Evolutionary conservation across 1,140 invertebrate genomes (phyloP), one percentile per base, ranked within the genome.

Genomic region (Rhynchophorus ferrugineus): DNA sequence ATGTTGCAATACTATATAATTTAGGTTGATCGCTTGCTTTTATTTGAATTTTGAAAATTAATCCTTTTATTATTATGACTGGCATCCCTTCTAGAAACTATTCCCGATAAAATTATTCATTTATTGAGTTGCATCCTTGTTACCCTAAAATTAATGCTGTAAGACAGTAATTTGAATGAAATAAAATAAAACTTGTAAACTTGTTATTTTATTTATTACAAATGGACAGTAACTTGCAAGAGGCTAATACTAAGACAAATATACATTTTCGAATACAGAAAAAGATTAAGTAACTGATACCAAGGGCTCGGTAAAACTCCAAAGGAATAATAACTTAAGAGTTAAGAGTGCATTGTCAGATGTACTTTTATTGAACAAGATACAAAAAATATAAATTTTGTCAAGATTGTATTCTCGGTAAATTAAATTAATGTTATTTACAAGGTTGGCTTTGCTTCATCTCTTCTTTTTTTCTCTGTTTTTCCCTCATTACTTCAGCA

Each of bases 401-500:
- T n/a, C n/a, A n/a, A n/a, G n/a, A n/a, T n/a, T n/a, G n/a, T n/a
- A n/a, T n/a, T n/a, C n/a, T n/a, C n/a, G n/a, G n/a, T n/a, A 38
- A 38, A 6, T 14, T 19, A 13, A 13, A 13, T 2, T 49, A 51
- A 37, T 55, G 20, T 46, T 49, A 56, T 52, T 56, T 56, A 35
- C 48, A 48, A 36, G 44, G 5, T 19, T 53, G 37, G 3, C 18
- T 16, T 49, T 44, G 53, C 43, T 61, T 61, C 18, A 44, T 21
- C 61, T 77, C 76, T 57, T 80, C 78, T 62, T 81, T 80, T 67
- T 76, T 81, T 61, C 75, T 72, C 72, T 89, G 86, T 71, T 90
- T 90, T 64, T 87, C 81, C 64, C 86, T 71, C 84, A 89, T 87
- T 58, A 83, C 58, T 64, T 89, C 85, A 22, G 87, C 87, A 78